Conservation (phyloP, 2,113 vertebrate genomes). For the Tetraodon nigroviridis region DNA sequence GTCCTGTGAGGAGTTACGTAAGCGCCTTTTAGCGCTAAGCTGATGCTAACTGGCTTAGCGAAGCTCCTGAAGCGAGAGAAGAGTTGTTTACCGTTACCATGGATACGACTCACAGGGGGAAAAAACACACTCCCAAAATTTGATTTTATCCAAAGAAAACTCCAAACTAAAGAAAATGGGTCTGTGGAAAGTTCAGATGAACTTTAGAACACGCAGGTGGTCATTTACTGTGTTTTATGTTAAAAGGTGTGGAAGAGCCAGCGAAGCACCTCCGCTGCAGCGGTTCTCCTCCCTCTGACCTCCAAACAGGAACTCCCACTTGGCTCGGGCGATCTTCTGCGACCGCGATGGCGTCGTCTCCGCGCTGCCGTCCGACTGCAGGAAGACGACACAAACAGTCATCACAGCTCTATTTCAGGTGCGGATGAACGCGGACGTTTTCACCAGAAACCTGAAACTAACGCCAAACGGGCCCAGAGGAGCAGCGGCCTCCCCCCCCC, state of each 20-base stretch:
- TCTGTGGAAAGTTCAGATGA: too few relatives aligned
- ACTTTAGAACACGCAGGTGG: too few relatives aligned
- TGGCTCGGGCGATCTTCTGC: slow-evolving; percentile 88
- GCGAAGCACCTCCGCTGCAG: not conserved
- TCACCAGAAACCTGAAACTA: too few relatives aligned
- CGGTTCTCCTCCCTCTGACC: slow-evolving; percentile 40
- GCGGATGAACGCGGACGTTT: too few relatives aligned
- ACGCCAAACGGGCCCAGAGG: not conserved
- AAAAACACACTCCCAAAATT: too few relatives aligned
- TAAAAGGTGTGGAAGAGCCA: not conserved
- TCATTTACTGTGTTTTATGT: too few relatives aligned
- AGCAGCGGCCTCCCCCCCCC: not conserved
- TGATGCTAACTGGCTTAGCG: slow-evolving; percentile 60
- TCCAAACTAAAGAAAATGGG: too few relatives aligned
- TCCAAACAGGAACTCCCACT: slow-evolving; percentile 98
- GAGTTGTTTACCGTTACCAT: not conserved
- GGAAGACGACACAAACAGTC: not conserved
- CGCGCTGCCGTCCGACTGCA: slow-evolving; percentile 66
- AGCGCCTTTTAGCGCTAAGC: slow-evolving; percentile 17
- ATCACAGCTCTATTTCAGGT: too few relatives aligned
- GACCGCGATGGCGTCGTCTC: slow-evolving; percentile 77
- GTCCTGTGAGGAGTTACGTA: not conserved
- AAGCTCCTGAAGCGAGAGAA: slow-evolving; percentile 14
- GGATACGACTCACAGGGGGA: too few relatives aligned
- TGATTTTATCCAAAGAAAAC: too few relatives aligned